Conservation (phyloP, 2,888 invertebrate species). For the Polylopha cassiicola region DNA sequence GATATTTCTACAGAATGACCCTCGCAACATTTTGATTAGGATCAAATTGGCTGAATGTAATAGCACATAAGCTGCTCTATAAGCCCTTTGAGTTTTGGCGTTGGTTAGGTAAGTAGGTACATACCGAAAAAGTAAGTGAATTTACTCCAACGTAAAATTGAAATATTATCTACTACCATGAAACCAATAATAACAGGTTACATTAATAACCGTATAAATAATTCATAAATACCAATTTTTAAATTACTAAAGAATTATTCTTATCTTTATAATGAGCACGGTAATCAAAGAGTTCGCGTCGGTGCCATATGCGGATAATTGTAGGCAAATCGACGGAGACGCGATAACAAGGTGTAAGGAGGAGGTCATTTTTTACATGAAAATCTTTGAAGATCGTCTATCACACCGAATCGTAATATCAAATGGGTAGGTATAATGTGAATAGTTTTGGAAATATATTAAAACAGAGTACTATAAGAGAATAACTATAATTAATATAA, state of each 20-base stretch:
- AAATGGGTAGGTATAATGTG: too few species aligned
- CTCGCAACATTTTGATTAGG: too few species aligned
- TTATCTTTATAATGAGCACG: constrained; percentile 18
- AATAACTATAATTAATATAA: too few species aligned
- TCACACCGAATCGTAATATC: constrained; percentile 39
- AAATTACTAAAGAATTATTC: constrained; percentile 29
- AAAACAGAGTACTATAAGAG: too few species aligned
- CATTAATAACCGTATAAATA: constrained; percentile 33
- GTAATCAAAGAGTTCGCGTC: constrained; percentile 54
- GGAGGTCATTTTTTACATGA: constrained; percentile 45
- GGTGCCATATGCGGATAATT: constrained; percentile 60
- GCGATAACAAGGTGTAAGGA: constrained; percentile 46
- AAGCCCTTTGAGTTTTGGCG: too few species aligned
- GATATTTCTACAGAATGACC: too few species aligned
- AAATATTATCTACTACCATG: constrained; percentile 5
- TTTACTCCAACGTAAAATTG: too few species aligned
- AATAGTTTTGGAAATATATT: too few species aligned
- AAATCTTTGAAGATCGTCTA: constrained; percentile 24
- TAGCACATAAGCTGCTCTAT: too few species aligned
- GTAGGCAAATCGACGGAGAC: constrained; percentile 60
- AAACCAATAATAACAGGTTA: constrained; percentile 11
- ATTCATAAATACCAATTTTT: constrained; percentile 32
- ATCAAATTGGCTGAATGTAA: too few species aligned
- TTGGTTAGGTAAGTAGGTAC: too few species aligned
- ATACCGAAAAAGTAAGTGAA: too few species aligned